These are phyloP conservation scores for Aspidoscelis tigris DNA, from an alignment of 2,113 vertebrate species.

Conservation along the genomic window DNA sequence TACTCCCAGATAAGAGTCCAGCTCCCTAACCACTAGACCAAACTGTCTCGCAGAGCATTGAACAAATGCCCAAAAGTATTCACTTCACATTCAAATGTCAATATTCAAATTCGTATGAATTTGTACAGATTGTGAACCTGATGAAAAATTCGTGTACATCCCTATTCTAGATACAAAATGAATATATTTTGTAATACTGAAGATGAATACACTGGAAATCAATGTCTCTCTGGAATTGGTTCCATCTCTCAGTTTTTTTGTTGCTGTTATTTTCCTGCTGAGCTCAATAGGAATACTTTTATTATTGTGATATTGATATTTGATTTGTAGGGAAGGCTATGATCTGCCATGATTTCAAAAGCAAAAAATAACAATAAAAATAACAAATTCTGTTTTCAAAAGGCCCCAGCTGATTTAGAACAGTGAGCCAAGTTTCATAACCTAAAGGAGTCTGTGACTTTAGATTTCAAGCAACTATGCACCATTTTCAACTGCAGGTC, in stretches of 20 bases:
- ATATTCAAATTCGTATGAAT: no score
- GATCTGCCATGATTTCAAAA: not conserved
- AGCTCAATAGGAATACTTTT: not conserved
- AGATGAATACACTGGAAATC: constrained; percentile 2
- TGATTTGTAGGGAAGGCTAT: constrained; percentile 9
- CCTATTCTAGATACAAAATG: not conserved
- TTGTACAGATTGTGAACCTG: no score
- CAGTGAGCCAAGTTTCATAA: not conserved
- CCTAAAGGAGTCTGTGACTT: not conserved
- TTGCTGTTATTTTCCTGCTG: not conserved
- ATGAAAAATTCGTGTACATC: no score
- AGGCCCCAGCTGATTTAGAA: not conserved
- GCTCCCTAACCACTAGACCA: no score
- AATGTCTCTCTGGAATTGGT: not conserved
- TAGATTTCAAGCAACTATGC: not conserved
- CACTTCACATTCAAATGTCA: no score
- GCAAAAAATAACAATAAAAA: rapidly evolving
- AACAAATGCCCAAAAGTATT: no score
- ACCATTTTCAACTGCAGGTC: no score
- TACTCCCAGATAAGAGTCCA: no score
- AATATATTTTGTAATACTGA: not conserved
- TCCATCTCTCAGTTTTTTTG: constrained; percentile 7
- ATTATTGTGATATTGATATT: not conserved
- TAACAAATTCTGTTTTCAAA: not conserved
- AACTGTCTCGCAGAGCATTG: no score